These are phyloP conservation scores for Aplodontia rufa DNA, from an alignment of 2,113 vertebrate genomes.

Conservation along the genomic window DNA sequence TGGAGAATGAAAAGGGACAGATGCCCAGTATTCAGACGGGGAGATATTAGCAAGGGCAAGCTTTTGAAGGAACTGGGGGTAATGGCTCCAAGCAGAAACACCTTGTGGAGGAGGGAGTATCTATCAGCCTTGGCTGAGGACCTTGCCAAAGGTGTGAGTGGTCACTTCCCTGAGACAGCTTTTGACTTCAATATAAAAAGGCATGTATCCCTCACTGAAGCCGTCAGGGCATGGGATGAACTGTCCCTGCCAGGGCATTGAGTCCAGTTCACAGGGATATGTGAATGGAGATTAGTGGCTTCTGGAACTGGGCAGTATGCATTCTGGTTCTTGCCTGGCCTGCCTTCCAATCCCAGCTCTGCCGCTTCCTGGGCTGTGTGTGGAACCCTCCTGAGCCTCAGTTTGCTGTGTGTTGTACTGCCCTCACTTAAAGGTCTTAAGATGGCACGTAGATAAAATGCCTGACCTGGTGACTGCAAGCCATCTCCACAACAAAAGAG, in stretches of 20 bases:
- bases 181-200: background rate
- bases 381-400: background rate
- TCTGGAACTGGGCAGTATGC: background rate
- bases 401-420: background rate
- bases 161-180: slow-evolving; percentile 5
- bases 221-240: background rate
- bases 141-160: background rate
- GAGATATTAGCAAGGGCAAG: background rate
- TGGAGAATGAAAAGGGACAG: background rate
- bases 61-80: background rate
- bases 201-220: background rate
- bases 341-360: background rate
- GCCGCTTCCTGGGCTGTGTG: background rate
- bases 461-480: background rate
- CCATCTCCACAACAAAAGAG: background rate
- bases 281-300: background rate
- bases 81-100: background rate
- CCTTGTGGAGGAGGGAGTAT: background rate
- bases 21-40: background rate
- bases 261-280: background rate
- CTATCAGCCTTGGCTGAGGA: background rate
- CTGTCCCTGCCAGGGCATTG: background rate
- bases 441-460: background rate
- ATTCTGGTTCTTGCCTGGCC: background rate
- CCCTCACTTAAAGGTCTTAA: background rate